phyloP scores from a whole-genome alignment of 2,797 vertebrate genomes.

The Micropoecilia bifurca region DNA sequence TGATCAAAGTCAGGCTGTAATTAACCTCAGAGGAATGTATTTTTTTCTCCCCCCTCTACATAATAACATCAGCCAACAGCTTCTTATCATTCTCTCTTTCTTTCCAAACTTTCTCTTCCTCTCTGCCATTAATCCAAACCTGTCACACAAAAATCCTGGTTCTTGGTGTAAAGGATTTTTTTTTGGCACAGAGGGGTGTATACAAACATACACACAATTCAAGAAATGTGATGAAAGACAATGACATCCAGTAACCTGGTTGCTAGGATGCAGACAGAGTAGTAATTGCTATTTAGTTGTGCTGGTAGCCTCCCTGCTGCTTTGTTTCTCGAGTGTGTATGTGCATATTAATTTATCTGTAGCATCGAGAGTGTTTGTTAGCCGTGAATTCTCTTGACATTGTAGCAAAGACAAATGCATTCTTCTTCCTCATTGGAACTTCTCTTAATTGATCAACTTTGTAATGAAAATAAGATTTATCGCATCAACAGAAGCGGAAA shows the following conservation, averaged over 20 bases:
- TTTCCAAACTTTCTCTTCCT: conserved; percentile 15
- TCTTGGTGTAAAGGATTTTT: conserved; percentile 28
- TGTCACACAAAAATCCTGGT: conserved; percentile 56
- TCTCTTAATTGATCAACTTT: conserved; percentile 32
- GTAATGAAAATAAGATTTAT: conserved; percentile 4
- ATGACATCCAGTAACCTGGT: conserved; percentile 68
- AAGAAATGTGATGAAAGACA: conserved; percentile 50
- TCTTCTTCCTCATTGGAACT: conserved; percentile 30
- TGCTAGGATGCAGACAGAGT: conserved; percentile 68
- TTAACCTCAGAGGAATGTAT: conserved; percentile 15
- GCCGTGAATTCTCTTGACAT: conserved; percentile 29
- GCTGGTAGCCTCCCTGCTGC: conserved; percentile 62
- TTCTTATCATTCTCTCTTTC: neutral
- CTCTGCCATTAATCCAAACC: conserved; percentile 46
- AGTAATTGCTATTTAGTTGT: conserved; percentile 71
- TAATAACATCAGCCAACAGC: conserved; percentile 12
- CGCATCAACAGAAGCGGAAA: conserved; percentile 8
- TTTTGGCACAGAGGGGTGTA: conserved; percentile 45
- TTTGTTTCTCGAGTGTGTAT: conserved; percentile 39
- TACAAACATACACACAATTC: conserved; percentile 32
- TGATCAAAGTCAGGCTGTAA: conserved; percentile 15
- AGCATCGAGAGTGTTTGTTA: conserved; percentile 25
- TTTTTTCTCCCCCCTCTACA: neutral
- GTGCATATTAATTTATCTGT: conserved; percentile 31
- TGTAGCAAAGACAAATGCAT: conserved; percentile 19